phyloP scores from a whole-genome alignment of 1,140 invertebrate species.

The Diabrotica undecimpunctata region DNA sequence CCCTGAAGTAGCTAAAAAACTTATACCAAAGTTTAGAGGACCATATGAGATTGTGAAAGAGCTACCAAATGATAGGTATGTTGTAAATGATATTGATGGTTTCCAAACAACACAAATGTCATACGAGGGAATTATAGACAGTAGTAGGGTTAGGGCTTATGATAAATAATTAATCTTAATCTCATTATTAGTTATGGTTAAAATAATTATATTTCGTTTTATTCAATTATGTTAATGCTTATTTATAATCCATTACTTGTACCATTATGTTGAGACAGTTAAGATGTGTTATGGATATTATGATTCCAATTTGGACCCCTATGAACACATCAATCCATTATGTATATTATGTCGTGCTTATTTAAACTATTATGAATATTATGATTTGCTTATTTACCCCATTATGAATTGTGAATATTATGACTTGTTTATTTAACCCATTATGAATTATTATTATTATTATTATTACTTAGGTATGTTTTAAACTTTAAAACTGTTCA shows the following conservation, averaged over 20 bases:
- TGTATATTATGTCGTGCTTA: too few relatives aligned
- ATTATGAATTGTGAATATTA: background rate
- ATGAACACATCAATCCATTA: too few relatives aligned
- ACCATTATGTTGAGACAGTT: background rate
- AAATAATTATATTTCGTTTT: too few relatives aligned
- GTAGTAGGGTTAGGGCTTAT: background rate
- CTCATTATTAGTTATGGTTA: too few relatives aligned
- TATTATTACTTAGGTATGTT: background rate
- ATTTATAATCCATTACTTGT: background rate
- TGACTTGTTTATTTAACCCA: background rate
- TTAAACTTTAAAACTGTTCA: too few relatives aligned
- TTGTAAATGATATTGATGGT: slow-evolving; percentile 30
- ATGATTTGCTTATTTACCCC: background rate
- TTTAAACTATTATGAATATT: too few relatives aligned
- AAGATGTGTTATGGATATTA: background rate
- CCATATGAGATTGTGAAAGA: too few relatives aligned
- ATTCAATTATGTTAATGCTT: too few relatives aligned
- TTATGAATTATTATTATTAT: background rate
- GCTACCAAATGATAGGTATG: slow-evolving; percentile 37
- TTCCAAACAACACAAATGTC: slow-evolving; percentile 31
- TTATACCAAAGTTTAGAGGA: too few relatives aligned
- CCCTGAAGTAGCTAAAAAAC: too few relatives aligned
- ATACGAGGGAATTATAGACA: slow-evolving; percentile 28
- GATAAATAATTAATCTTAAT: too few relatives aligned
- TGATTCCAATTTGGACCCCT: background rate